A percentile compares a stretch with the other conserved stretches of the same genome.
phyloP scores from a whole-genome alignment of 2,888 invertebrate species.

The Cataglyphis altisquamis region DNA sequence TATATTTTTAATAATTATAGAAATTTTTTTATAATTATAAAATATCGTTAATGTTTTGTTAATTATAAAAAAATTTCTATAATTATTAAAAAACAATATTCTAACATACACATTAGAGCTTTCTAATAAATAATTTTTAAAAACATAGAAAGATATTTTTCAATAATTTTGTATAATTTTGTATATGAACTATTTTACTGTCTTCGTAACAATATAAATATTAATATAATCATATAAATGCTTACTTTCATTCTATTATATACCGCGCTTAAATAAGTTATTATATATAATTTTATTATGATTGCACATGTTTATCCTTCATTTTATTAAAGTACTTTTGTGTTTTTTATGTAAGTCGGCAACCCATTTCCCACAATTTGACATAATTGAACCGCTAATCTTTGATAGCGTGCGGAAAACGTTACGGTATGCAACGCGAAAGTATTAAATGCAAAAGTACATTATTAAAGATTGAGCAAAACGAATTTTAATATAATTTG shows the following conservation, averaged over 20 bases:
- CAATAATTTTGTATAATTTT: neutral
- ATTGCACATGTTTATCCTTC: neutral
- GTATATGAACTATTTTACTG: neutral
- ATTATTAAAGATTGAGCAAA: slow-evolving; percentile 58
- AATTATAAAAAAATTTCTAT: neutral
- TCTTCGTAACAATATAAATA: neutral
- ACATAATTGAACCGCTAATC: slow-evolving; percentile 38
- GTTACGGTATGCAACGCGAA: slow-evolving; percentile 56
- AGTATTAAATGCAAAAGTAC: slow-evolving; percentile 34
- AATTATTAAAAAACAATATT: neutral
- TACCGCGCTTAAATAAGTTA: neutral
- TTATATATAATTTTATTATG: slow-evolving; percentile 8
- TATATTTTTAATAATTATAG: neutral
- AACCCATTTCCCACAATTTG: slow-evolving; percentile 45
- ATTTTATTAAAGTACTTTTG: slow-evolving; percentile 8
- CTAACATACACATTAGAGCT: neutral
- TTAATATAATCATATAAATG: no score
- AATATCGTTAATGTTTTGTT: neutral
- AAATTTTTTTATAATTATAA: slow-evolving; percentile 1
- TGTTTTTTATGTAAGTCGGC: slow-evolving; percentile 42
- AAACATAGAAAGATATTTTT: neutral
- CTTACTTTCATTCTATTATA: neutral
- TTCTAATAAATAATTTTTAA: neutral
- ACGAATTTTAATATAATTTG: slow-evolving; percentile 58
- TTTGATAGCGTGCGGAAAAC: slow-evolving; percentile 44